Percentiles rank a stretch among this genome's conserved stretches.
phyloP scores from a whole-genome alignment of 2,113 vertebrate species.

The Crotalus helleri region DNA sequence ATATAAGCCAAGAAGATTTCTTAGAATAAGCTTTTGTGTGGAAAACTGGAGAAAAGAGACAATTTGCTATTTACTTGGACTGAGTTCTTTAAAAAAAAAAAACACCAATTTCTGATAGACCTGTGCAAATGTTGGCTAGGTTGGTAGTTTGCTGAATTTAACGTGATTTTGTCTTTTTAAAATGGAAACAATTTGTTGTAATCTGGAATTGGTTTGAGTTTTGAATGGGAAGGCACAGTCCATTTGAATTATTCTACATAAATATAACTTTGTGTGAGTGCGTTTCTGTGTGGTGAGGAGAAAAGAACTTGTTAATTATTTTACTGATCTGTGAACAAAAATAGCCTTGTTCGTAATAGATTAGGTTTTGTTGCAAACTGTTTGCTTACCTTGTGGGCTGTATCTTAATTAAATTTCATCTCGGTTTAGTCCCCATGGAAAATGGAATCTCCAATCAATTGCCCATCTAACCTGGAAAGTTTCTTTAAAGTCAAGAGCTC shows the following conservation, averaged over 20 bases:
- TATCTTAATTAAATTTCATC: conserved; percentile 35
- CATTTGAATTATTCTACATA: conserved; percentile 20
- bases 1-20: background rate
- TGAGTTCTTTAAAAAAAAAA: background rate
- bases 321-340: conserved; percentile 28
- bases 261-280: background rate
- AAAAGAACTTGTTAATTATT: background rate
- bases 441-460: background rate
- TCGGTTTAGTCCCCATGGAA: conserved; percentile 35
- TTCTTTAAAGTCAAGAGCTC: background rate
- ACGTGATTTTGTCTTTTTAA: conserved; percentile 18
- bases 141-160: background rate
- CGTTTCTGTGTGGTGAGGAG: conserved; percentile 5
- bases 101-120: background rate
- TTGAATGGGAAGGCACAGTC: background rate
- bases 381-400: conserved; percentile 34
- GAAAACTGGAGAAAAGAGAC: background rate
- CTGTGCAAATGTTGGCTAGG: conserved; percentile 11
- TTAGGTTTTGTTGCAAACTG: conserved; percentile 23
- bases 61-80: background rate
- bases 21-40: background rate
- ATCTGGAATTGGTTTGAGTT: conserved; percentile 40
- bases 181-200: conserved; percentile 7
- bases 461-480: background rate
- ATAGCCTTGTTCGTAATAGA: conserved; percentile 30